A percentile compares a stretch with the other conserved stretches of the same genome.
These are phyloP conservation scores for Macquaria ambigua DNA, from an alignment of 2,113 vertebrate genomes.

Conservation along the genomic window DNA sequence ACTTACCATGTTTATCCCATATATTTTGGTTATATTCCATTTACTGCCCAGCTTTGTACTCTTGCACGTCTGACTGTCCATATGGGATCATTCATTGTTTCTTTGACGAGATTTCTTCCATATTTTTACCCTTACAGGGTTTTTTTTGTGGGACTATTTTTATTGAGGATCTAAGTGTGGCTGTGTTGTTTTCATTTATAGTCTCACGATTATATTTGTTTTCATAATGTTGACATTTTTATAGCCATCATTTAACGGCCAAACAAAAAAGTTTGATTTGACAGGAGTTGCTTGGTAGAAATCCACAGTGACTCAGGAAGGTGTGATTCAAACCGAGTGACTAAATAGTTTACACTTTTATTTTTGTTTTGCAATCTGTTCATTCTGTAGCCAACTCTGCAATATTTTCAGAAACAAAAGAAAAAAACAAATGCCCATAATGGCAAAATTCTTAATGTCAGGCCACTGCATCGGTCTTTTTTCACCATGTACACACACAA, in stretches of 20 bases:
- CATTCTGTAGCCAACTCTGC: neutral
- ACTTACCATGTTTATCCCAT: too few relatives aligned
- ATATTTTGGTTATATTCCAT: too few relatives aligned
- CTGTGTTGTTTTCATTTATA: neutral
- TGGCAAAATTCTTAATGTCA: neutral
- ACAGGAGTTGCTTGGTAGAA: too few relatives aligned
- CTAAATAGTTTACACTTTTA: slow-evolving; percentile 16
- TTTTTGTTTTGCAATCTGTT: slow-evolving; percentile 29
- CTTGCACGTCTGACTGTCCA: too few relatives aligned
- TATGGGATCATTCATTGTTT: too few relatives aligned
- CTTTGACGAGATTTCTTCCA: too few relatives aligned
- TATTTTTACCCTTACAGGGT: neutral
- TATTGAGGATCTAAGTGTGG: neutral
- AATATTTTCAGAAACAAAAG: neutral
- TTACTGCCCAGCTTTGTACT: too few relatives aligned
- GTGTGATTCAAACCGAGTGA: slow-evolving; percentile 28
- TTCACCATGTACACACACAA: slow-evolving; percentile 3
- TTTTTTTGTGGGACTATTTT: neutral
- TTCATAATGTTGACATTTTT: neutral
- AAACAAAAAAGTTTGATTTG: neutral
- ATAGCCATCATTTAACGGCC: neutral
- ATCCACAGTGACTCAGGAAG: slow-evolving; percentile 4
- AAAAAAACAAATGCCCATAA: neutral
- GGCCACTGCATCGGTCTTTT: neutral
- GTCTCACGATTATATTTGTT: neutral